These are phyloP conservation scores for Phragmatobia fuliginosa DNA, from an alignment of 2,888 invertebrate species.

Conservation along the genomic window DNA sequence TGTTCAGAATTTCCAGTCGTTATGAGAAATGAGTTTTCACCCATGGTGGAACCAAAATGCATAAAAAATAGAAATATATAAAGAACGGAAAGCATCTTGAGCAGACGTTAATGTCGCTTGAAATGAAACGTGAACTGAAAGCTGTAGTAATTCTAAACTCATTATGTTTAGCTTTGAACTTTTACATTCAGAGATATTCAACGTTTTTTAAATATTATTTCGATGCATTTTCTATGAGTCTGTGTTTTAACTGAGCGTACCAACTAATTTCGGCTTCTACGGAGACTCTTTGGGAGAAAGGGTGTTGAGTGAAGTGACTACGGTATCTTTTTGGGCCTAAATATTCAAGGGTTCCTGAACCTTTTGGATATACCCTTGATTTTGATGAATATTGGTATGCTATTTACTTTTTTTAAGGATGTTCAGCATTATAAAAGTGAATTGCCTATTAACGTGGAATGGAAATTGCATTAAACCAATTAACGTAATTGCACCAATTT, in stretches of 20 bases:
- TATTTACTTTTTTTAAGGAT: not conserved
- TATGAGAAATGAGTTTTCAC: constrained; percentile 72
- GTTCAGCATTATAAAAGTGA: not conserved
- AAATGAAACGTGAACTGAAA: constrained; percentile 19
- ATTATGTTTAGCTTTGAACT: constrained; percentile 53
- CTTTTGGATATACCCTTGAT: constrained; percentile 9
- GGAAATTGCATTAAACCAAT: not conserved
- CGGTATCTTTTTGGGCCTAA: not conserved
- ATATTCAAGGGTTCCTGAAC: constrained; percentile 29
- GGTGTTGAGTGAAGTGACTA: not conserved
- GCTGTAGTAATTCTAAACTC: constrained; percentile 32
- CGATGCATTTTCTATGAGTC: not conserved
- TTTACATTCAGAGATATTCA: constrained; percentile 37
- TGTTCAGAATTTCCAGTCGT: constrained; percentile 72
- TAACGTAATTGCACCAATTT: too few relatives aligned
- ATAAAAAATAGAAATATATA: constrained; percentile 50
- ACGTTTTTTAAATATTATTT: constrained; percentile 17
- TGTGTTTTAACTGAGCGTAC: not conserved
- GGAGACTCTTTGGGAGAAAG: too few relatives aligned
- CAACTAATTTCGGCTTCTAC: too few relatives aligned
- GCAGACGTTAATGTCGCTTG: constrained; percentile 35
- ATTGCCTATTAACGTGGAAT: not conserved
- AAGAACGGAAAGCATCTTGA: constrained; percentile 57
- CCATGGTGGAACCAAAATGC: constrained; percentile 57
- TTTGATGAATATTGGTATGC: not conserved